Evolutionary conservation across 2,797 vertebrate genomes (phyloP).

Genomic region (Chelon labrosus): DNA sequence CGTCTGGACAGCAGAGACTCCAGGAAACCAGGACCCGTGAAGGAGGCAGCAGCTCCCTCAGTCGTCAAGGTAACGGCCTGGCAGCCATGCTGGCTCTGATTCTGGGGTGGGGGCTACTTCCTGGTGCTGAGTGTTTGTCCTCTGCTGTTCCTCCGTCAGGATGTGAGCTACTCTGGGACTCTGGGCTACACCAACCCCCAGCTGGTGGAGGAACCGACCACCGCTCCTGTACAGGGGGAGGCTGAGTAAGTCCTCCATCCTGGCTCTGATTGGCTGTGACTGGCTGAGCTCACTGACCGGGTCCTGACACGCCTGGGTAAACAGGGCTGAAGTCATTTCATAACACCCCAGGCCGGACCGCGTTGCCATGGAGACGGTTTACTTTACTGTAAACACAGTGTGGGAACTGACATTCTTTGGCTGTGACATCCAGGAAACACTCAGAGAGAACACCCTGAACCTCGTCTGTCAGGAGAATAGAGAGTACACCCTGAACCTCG

Average conservation of each 20-base stretch:
- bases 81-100: not conserved
- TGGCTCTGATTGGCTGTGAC: conserved; percentile 17
- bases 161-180: conserved; percentile 81
- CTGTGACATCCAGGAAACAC: conserved; percentile 54
- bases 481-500: not conserved
- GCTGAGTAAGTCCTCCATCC: conserved; percentile 85
- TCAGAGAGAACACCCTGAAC: too few species aligned
- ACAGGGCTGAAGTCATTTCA: conserved; percentile 42
- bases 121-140: conserved; percentile 6
- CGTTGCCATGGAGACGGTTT: conserved; percentile 69
- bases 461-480: too few species aligned
- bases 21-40: conserved; percentile 69
- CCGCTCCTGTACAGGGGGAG: conserved; percentile 65
- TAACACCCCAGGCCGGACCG: conserved; percentile 40
- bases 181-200: conserved; percentile 87
- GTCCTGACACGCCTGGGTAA: conserved; percentile 49
- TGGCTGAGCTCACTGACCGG: conserved; percentile 20
- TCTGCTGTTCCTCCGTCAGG: conserved; percentile 75
- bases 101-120: fast-evolving
- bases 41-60: conserved; percentile 54
- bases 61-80: conserved; percentile 71
- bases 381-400: conserved; percentile 66
- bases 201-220: conserved; percentile 80
- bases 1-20: conserved; percentile 84
- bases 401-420: conserved; percentile 63